A percentile compares a stretch with the other conserved stretches of the same genome.
phyloP scores from a whole-genome alignment of 2,113 vertebrate genomes.

The Lontra canadensis region DNA sequence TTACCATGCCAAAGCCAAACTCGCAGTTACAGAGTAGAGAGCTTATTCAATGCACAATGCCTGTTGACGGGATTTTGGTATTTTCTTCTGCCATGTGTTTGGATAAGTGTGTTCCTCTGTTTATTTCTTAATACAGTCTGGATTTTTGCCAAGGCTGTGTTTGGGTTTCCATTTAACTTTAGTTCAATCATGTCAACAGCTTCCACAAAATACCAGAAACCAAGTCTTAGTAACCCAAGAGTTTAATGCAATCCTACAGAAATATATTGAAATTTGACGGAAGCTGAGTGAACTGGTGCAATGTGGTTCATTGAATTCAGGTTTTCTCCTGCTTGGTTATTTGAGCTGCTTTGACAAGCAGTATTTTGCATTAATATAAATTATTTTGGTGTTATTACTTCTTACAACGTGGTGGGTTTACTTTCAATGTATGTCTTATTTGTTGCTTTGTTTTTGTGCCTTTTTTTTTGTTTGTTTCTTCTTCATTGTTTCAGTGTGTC shows the following conservation, averaged over 20 bases:
- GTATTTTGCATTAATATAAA: background rate
- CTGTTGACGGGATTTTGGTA: background rate
- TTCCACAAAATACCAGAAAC: background rate
- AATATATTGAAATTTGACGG: background rate
- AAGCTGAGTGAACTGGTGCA: background rate
- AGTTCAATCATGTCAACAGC: background rate
- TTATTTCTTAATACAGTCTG: background rate
- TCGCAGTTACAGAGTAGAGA: background rate
- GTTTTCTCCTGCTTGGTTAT: background rate
- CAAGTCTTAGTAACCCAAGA: background rate
- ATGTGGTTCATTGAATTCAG: background rate
- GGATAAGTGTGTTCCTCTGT: background rate
- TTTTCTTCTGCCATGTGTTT: background rate
- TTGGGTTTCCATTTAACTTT: background rate
- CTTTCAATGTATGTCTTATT: background rate
- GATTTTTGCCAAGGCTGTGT: background rate
- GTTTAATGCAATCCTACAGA: background rate
- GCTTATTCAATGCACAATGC: background rate
- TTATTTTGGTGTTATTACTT: background rate
- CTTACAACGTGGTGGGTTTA: constrained; percentile 3
- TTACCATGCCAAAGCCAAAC: background rate
- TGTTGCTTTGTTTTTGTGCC: background rate
- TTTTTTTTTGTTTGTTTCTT: background rate
- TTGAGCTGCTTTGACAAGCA: background rate
- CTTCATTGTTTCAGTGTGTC: background rate